Conservation (phyloP, 2,797 vertebrate genomes). For the Glossophaga mutica region DNA sequence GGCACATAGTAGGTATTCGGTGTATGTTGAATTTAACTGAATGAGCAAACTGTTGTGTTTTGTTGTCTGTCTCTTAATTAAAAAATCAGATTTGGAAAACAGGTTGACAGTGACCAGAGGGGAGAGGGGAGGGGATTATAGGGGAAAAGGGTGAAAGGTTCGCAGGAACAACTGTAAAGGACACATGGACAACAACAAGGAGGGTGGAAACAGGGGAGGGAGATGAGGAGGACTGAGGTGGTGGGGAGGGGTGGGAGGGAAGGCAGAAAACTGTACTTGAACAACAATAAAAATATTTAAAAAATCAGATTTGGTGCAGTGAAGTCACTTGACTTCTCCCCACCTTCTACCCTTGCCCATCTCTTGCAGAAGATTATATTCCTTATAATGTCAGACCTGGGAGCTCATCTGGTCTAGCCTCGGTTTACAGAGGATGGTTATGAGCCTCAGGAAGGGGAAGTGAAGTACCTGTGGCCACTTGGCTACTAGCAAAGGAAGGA, state of each 20-base stretch:
- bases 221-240: no score
- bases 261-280: no score
- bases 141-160: no score
- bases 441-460: not conserved
- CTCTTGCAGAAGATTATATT: not conserved
- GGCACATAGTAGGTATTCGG: not conserved
- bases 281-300: no score
- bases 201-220: no score
- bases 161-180: no score
- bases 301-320: not conserved
- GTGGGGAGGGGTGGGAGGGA: no score
- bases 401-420: not conserved
- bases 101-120: no score
- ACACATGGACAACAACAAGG: no score
- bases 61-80: not conserved
- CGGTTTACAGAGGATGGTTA: not conserved
- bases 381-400: not conserved
- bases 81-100: not conserved
- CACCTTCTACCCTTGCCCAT: fast-evolving
- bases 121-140: no score
- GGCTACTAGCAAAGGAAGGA: not conserved
- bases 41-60: not conserved
- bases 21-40: not conserved
- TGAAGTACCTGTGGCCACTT: not conserved
- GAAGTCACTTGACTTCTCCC: not conserved